Evolutionary conservation across 2,113 vertebrate species (phyloP), one percentile per base, ranked within the genome.

Genomic region (Apaloderma vittatum): DNA sequence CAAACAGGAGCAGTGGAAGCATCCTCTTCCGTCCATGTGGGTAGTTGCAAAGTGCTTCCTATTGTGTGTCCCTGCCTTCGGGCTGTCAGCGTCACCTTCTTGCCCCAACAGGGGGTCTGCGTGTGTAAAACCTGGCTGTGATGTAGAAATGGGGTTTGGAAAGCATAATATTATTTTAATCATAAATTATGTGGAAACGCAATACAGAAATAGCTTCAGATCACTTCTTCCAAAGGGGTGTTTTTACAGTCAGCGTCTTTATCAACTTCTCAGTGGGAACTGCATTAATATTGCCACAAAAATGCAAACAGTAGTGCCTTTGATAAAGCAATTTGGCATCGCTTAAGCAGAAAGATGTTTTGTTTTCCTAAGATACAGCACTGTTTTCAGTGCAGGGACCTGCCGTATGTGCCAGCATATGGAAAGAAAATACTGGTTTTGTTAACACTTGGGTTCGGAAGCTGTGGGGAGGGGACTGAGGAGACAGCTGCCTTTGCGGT

Each of bases 261-360:
- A 96, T 96, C 95, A 82, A 0, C 83, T 84, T 94, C 86, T 89
- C 83, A 32, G 86, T 81, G 88, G 93, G 96, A 96, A 81, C 86
- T 59, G 77, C 66, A 85, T 94, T 96, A 93, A 94, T 95, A 90
- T 54, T 68, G 93, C 95, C 88, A 89, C 88, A 95, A 95, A 94
- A 96, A 97, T 89, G 86, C 91, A 82, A 94, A 97, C 95, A 96
- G 94, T 97, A 92, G 88, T 85, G 89, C 83, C 91, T 94, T 94
- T 94, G 97, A 95, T 91, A 94, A 85, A 91, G 52, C 76, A 45
- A 49, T 89, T 94, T 95, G 91, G 73, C 90, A 58, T 71, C 68
- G 66, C 86, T 90, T 74, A 72, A 65, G 84, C 91, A 94, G 81
- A 92, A 91, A 92, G 82, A 87, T 95, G 83, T 94, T 94, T 95